Conservation (phyloP, 2,797 vertebrate genomes). For the Lepidocolaptes lacrymiger region DNA sequence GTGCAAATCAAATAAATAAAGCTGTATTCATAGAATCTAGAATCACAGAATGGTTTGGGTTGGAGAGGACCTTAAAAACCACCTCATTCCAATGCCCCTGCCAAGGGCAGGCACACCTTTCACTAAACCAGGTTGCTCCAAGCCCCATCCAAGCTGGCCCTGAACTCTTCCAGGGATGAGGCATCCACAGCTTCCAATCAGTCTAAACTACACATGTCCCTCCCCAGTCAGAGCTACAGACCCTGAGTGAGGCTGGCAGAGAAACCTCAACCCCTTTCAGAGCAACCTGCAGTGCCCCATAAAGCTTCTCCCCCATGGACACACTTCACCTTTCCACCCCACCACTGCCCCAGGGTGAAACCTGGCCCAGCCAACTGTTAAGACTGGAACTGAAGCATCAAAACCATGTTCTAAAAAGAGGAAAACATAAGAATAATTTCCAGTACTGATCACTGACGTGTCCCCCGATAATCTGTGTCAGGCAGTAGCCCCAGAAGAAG, state of each 20-base stretch:
- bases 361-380: neutral
- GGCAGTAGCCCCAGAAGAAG: constrained; percentile 99
- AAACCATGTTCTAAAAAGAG: neutral
- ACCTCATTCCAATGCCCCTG: neutral
- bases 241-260: neutral
- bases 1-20: neutral
- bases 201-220: neutral
- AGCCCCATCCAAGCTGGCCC: neutral
- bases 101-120: neutral
- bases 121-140: neutral
- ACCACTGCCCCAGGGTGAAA: neutral
- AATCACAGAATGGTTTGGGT: neutral
- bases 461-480: constrained; percentile 93
- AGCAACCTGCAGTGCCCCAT: neutral
- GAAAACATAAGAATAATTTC: neutral
- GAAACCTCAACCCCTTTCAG: neutral
- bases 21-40: neutral
- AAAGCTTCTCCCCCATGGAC: neutral
- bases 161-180: neutral
- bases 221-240: neutral
- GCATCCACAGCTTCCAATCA: neutral
- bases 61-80: neutral
- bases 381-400: neutral
- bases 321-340: neutral
- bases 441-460: constrained; percentile 88